Evolutionary conservation across 2,888 invertebrate species (phyloP).

Genomic region (Drosophila paranaensis): DNA sequence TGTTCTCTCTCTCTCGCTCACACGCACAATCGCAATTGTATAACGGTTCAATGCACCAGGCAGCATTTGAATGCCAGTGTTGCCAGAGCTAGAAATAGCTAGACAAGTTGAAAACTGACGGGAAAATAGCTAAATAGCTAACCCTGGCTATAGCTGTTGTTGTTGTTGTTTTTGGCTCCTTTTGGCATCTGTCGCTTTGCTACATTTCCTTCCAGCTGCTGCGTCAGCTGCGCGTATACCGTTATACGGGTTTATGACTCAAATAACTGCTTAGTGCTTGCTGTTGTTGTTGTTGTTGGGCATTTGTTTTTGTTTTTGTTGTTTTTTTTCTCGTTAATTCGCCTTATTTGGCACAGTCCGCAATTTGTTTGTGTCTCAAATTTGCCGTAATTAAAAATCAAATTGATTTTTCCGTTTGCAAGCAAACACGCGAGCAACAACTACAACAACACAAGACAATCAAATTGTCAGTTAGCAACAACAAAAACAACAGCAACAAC

Average conservation of each 20-base stretch:
- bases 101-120: no score
- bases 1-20: conserved; percentile 29
- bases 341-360: conserved; percentile 63
- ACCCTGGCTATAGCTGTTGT: background rate
- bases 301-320: background rate
- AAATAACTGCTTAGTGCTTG: conserved; percentile 24
- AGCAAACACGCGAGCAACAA: conserved; percentile 35
- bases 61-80: conserved; percentile 27
- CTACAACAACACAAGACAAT: conserved; percentile 43
- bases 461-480: conserved; percentile 58
- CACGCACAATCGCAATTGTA: conserved; percentile 30
- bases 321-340: conserved; percentile 33
- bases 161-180: conserved; percentile 40
- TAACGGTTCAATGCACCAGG: conserved; percentile 68
- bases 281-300: conserved; percentile 22
- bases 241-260: conserved; percentile 74
- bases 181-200: conserved; percentile 32
- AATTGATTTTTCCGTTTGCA: conserved; percentile 69
- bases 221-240: conserved; percentile 59
- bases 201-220: conserved; percentile 60
- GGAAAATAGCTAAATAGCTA: no score
- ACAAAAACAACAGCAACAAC: conserved; percentile 16
- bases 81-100: no score
- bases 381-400: conserved; percentile 76
- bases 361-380: conserved; percentile 74